Conservation (phyloP, 1,140 invertebrate genomes). For the Leucophenga varia region DNA sequence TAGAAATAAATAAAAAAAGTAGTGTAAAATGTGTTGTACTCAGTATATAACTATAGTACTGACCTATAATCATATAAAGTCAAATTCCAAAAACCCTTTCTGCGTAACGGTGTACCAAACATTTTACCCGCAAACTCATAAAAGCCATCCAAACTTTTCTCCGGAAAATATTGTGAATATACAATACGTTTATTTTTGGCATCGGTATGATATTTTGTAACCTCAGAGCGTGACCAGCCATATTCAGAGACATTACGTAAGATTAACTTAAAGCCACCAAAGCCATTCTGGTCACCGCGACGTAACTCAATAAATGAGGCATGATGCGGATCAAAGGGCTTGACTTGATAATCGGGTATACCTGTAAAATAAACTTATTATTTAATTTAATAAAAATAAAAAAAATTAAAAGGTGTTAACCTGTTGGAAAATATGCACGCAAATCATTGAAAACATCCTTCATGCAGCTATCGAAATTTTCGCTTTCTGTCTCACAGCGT, state of each 20-base stretch:
- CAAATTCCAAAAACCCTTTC: slow-evolving; percentile 72
- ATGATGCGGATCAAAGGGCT: slow-evolving; percentile 76
- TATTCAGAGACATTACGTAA: slow-evolving; percentile 72
- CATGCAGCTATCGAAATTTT: slow-evolving; percentile 71
- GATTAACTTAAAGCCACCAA: slow-evolving; percentile 65
- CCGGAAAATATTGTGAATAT: slow-evolving; percentile 79
- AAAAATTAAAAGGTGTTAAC: slow-evolving; percentile 49
- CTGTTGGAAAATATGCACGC: slow-evolving; percentile 71
- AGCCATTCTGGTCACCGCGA: slow-evolving; percentile 62
- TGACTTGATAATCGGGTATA: slow-evolving; percentile 69
- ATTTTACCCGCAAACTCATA: slow-evolving; percentile 68
- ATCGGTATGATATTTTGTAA: slow-evolving; percentile 77
- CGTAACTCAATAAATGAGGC: slow-evolving; percentile 66
- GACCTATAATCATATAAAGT: slow-evolving; percentile 68
- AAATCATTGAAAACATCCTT: slow-evolving; percentile 72
- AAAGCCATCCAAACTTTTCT: slow-evolving; percentile 70
- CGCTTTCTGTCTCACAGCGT: slow-evolving; percentile 62
- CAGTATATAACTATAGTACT: slow-evolving; percentile 4
- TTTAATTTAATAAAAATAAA: neutral
- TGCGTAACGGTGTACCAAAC: slow-evolving; percentile 62
- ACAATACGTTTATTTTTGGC: slow-evolving; percentile 64
- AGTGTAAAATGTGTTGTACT: neutral
- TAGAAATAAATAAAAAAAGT: slow-evolving; percentile 15
- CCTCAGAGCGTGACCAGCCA: slow-evolving; percentile 74
- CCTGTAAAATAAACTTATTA: slow-evolving; percentile 57